Evolutionary conservation across 1,140 invertebrate genomes (phyloP), one percentile per base, ranked within the genome.

Genomic region (Lutraria rhynchaena): DNA sequence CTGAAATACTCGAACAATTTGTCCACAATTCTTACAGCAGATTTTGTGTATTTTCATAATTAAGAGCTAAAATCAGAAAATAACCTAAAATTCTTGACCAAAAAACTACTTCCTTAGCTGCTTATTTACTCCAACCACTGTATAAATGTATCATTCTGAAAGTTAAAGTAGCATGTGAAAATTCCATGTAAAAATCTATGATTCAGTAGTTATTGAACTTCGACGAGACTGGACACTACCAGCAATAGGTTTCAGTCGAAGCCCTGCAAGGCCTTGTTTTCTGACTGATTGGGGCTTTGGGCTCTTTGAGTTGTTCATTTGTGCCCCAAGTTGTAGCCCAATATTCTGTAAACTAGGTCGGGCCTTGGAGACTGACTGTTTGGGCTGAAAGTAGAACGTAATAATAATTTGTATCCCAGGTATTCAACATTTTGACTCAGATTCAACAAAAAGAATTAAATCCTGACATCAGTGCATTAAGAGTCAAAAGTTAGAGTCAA

Each of bases 301-400:
- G 29, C 41, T 57, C 65, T 51, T 69, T 4, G 44, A 58, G 22
- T 51, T 35, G 22, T 51, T 35, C 58, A 65, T 60, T 24, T 71
- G 3, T 27, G 53, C 35, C 0, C 86, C 86, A 22, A 87, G 77
- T 81, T 86, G 84, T 33, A 85, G 69, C 0, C 86, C 86, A 19
- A 87, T 87, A 53, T 85, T 87, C 82, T 87, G 86, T 69, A 87
- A 60, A 46, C 82, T 89, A 22, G 85, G 82, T 29, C 78, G 31
- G 29, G 73, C 76, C 71, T 84, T 85, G 0, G 44, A 55, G 49
- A 80, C 35, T 15, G 75, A 71, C 67, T 86, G 83, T n/a, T 63
- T 74, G 4, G 73, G 65, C 55, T 73, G 75, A n/a, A 83, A 81
- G 44, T 81, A 55, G 37, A 84, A 58, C n/a, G n/a, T n/a, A n/a